phyloP scores from a whole-genome alignment of 2,888 invertebrate genomes.

The Drosophila recens region DNA sequence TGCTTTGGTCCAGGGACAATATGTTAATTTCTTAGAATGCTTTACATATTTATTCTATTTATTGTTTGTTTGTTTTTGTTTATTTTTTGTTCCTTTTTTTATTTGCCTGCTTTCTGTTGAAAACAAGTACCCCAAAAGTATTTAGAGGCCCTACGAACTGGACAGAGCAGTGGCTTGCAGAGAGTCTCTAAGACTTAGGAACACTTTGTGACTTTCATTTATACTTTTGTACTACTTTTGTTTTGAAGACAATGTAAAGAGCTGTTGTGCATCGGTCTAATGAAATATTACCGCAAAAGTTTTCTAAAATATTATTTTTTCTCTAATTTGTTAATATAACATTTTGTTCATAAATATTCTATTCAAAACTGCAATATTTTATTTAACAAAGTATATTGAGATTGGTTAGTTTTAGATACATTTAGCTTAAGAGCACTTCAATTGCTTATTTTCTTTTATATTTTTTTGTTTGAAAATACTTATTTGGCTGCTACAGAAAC shows the following conservation, averaged over 20 bases:
- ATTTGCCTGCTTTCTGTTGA: constrained; percentile 30
- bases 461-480: constrained; percentile 2
- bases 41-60: constrained; percentile 78
- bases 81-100: constrained; percentile 12
- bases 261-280: constrained; percentile 36
- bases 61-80: constrained; percentile 64
- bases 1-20: constrained; percentile 44
- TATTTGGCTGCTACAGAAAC: not conserved
- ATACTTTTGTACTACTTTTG: constrained; percentile 50
- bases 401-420: too few species aligned
- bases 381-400: too few species aligned
- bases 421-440: too few species aligned
- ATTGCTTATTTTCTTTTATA: too few species aligned
- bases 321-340: not conserved
- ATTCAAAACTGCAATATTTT: too few species aligned
- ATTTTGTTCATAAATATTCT: too few species aligned
- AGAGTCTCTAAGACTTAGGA: constrained; percentile 18
- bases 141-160: constrained; percentile 42
- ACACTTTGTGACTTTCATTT: constrained; percentile 71
- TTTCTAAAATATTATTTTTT: constrained; percentile 15
- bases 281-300: constrained; percentile 44
- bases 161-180: constrained; percentile 45
- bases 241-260: constrained; percentile 1
- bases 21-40: constrained; percentile 73
- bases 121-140: constrained; percentile 65